phyloP scores from a whole-genome alignment of 2,797 vertebrate species.

The Enteromius viviparus region DNA sequence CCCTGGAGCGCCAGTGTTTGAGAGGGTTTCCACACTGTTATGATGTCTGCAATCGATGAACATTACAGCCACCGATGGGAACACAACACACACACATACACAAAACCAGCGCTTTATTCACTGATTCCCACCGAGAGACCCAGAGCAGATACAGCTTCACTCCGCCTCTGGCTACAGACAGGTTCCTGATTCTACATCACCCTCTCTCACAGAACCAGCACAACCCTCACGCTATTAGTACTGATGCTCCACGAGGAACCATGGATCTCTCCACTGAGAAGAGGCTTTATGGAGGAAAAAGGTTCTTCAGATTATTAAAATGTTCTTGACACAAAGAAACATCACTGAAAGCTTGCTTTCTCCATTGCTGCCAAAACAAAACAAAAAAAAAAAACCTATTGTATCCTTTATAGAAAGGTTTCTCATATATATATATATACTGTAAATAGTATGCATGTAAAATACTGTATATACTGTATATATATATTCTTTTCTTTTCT shows the following conservation, averaged over 20 bases:
- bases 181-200: background rate
- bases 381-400: background rate
- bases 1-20: constrained; percentile 33
- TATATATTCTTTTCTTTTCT: background rate
- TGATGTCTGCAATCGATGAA: constrained; percentile 38
- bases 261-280: background rate
- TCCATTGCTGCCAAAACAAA: background rate
- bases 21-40: background rate
- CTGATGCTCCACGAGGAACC: background rate
- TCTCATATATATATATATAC: no score
- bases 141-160: background rate
- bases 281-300: background rate
- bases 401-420: no score
- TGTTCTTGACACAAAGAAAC: background rate
- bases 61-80: constrained; percentile 14
- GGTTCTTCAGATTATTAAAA: background rate
- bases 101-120: background rate
- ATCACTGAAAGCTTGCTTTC: background rate
- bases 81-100: constrained; percentile 13
- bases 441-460: no score
- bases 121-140: background rate
- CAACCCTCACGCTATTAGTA: background rate
- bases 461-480: no score
- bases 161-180: constrained; percentile 3
- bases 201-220: background rate